A percentile compares a stretch with the other conserved stretches of the same genome.
phyloP scores from a whole-genome alignment of 2,113 vertebrate species.

The Nymphicus hollandicus region DNA sequence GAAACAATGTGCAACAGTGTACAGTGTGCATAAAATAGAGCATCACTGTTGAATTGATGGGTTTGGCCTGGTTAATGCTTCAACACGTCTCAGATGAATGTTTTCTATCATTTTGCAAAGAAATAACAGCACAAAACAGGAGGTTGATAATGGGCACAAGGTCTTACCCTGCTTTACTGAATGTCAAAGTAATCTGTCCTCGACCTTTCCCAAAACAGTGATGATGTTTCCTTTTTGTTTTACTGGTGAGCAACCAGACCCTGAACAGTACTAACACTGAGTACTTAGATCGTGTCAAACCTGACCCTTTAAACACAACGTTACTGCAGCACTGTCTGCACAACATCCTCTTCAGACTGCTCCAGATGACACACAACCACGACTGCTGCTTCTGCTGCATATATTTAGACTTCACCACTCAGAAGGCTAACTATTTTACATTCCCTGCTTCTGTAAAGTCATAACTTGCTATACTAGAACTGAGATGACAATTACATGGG shows the following conservation, averaged over 20 bases:
- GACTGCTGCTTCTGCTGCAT: background rate
- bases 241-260: background rate
- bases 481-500: background rate
- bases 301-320: background rate
- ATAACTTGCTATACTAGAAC: background rate
- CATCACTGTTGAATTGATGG: background rate
- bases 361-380: background rate
- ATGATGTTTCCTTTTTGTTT: background rate
- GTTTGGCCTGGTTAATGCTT: background rate
- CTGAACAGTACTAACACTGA: rapidly evolving
- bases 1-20: background rate
- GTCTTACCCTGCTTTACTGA: background rate
- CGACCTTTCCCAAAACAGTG: background rate
- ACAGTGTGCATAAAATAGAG: background rate
- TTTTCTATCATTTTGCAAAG: background rate
- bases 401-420: background rate
- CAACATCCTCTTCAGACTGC: background rate
- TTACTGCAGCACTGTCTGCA: background rate
- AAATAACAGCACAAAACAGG: background rate
- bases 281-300: background rate
- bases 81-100: background rate
- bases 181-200: background rate
- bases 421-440: background rate
- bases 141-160: background rate
- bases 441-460: background rate